Percentiles rank a stretch among this genome's conserved stretches.
Conservation (phyloP, 2,113 vertebrate genomes). For the Vicugna pacos region DNA sequence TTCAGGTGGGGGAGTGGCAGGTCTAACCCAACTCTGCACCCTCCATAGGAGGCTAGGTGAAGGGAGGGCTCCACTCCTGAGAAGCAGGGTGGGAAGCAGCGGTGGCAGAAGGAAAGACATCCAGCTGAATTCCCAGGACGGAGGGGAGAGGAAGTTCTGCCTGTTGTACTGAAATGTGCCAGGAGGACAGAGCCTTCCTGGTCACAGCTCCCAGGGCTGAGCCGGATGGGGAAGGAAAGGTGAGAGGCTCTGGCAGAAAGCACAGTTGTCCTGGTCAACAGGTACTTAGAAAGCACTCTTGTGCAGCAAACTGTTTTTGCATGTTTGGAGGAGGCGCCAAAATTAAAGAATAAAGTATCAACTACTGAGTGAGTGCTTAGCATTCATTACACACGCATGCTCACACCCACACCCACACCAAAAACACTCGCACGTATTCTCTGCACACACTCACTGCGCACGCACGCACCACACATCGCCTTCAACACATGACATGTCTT, state of each 20-base stretch:
- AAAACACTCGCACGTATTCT: not conserved
- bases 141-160: not conserved
- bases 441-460: not conserved
- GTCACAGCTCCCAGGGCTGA: not conserved
- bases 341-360: not conserved
- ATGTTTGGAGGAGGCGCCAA: not conserved
- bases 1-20: not conserved
- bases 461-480: not conserved
- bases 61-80: not conserved
- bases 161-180: not conserved
- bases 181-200: too few relatives aligned
- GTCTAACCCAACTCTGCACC: not conserved
- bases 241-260: not conserved
- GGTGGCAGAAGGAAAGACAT: not conserved
- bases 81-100: not conserved
- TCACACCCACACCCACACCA: not conserved
- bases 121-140: not conserved
- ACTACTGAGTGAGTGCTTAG: not conserved
- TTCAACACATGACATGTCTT: not conserved
- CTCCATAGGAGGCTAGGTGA: not conserved
- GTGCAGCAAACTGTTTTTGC: not conserved
- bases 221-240: not conserved
- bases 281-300: not conserved
- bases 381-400: fast-evolving
- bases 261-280: not conserved